Evolutionary conservation across 2,113 vertebrate genomes (phyloP).

Genomic region (Pelvicachromis taeniatus): DNA sequence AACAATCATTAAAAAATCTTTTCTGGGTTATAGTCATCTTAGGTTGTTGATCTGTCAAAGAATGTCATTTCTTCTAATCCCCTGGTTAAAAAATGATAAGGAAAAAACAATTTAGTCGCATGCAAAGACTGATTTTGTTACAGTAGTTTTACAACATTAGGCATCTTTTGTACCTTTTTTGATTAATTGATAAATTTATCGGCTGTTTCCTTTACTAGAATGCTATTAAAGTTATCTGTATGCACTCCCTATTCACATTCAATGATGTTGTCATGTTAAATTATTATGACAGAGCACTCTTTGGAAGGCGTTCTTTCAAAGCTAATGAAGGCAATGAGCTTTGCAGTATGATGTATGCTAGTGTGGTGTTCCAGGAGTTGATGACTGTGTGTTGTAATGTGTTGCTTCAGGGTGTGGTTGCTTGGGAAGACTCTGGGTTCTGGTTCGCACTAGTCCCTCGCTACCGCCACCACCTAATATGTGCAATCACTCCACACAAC

Average conservation of each 20-base stretch:
- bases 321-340: conserved; percentile 9
- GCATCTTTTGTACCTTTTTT: neutral
- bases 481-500: neutral
- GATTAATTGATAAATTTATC: neutral
- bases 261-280: neutral
- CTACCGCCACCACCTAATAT: neutral
- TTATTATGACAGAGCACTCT: neutral
- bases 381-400: conserved; percentile 43
- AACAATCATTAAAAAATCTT: neutral
- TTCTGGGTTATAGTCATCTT: neutral
- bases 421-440: conserved; percentile 2
- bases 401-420: conserved; percentile 52
- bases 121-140: neutral
- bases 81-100: neutral
- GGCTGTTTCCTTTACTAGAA: neutral
- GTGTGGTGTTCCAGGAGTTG: conserved; percentile 4
- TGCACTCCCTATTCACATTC: neutral
- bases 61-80: neutral
- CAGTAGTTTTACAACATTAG: neutral
- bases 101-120: neutral
- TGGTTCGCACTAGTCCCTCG: conserved; percentile 23
- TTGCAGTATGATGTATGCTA: conserved; percentile 3
- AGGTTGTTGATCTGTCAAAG: neutral
- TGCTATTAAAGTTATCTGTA: neutral
- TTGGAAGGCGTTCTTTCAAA: neutral